A percentile compares a stretch with the other conserved stretches of the same genome.
These are phyloP conservation scores for Abscondita cerata DNA, from an alignment of 2,888 invertebrate genomes.

Conservation along the genomic window DNA sequence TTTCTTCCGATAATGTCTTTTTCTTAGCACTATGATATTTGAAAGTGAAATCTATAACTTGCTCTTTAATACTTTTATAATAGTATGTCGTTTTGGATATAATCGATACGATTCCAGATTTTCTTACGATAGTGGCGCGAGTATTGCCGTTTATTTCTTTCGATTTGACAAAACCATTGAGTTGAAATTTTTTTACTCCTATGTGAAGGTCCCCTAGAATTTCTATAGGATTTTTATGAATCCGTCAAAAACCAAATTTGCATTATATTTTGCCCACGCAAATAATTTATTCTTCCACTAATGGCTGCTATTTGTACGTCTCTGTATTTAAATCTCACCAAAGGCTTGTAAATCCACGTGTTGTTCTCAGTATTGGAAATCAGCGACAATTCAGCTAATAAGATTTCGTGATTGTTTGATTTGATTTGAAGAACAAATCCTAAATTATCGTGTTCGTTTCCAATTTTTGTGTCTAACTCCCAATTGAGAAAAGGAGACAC, in stretches of 20 bases:
- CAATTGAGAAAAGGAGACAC: conserved; percentile 38
- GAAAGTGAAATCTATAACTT: conserved; percentile 22
- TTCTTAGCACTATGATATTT: conserved; percentile 20
- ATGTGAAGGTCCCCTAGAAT: conserved; percentile 31
- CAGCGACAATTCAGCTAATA: conserved; percentile 21
- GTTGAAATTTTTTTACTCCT: conserved; percentile 17
- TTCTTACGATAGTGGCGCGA: conserved; percentile 19
- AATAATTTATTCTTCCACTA: conserved; percentile 34
- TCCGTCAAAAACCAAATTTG: conserved; percentile 35
- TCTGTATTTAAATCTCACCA: conserved; percentile 36
- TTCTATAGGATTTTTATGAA: conserved; percentile 28
- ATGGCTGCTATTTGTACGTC: conserved; percentile 32
- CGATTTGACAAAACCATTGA: conserved; percentile 30
- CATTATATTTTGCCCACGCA: conserved; percentile 32
- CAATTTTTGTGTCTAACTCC: conserved; percentile 32
- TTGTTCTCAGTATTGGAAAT: conserved; percentile 14
- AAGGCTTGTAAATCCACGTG: conserved; percentile 34
- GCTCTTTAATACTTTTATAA: conserved; percentile 18
- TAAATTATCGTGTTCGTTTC: conserved; percentile 34
- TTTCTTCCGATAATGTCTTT: conserved; percentile 21
- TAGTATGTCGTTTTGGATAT: conserved; percentile 25
- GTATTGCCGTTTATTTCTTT: conserved; percentile 34
- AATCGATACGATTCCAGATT: conserved; percentile 19
- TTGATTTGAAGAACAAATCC: conserved; percentile 35
- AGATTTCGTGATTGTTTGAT: conserved; percentile 37